Conservation (phyloP, 2,888 invertebrate genomes). For the Microplitis manilae region DNA sequence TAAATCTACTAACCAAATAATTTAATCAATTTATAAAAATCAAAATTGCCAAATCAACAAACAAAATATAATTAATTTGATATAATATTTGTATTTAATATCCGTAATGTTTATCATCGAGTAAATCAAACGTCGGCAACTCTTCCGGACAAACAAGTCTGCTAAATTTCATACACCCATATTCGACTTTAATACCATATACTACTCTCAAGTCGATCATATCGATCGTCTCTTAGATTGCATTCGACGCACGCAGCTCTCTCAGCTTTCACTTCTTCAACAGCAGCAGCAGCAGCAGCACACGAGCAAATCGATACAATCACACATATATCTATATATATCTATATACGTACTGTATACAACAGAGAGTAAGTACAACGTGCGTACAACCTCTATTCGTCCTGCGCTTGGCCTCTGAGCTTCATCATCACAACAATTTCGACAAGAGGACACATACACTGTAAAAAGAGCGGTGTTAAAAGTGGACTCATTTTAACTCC, state of each 20-base stretch:
- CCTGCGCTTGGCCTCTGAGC: constrained; percentile 8
- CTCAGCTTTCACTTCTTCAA: constrained; percentile 24
- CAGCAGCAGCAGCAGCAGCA: not conserved
- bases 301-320: constrained; percentile 24
- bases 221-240: constrained; percentile 3
- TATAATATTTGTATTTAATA: not conserved
- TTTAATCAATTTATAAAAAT: too few species aligned
- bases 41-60: not conserved
- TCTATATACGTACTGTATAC: not conserved
- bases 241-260: constrained; percentile 26
- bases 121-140: not conserved
- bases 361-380: not conserved
- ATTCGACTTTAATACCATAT: not conserved
- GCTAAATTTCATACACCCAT: not conserved
- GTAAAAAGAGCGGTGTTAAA: too few species aligned
- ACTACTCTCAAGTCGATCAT: constrained; percentile 14
- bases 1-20: too few species aligned
- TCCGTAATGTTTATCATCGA: not conserved
- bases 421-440: constrained; percentile 18
- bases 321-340: not conserved
- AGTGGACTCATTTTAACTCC: too few species aligned
- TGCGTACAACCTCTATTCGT: constrained; percentile 3
- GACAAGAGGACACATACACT: constrained; percentile 13
- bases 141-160: constrained; percentile 1
- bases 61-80: not conserved